Evolutionary conservation across 2,888 invertebrate species (phyloP), one percentile per base, ranked within the genome.

Genomic region (Zygothrica quintamaculata): DNA sequence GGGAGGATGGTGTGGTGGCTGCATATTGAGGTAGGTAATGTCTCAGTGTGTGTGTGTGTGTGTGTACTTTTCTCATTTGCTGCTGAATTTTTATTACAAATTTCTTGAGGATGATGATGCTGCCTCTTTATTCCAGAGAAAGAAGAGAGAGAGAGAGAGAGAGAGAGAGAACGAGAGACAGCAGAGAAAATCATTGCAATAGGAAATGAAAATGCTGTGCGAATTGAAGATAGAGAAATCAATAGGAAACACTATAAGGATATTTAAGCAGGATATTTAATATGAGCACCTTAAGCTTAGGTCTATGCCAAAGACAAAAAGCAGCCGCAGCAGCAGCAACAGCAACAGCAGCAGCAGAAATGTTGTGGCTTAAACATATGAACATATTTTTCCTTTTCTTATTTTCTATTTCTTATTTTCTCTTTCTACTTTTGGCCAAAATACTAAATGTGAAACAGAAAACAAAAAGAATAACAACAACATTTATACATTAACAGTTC

Each of bases 51-150:
- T 77, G 69, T 70, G 58, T 70, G 66, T 79, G 62, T 42, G 48
- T 55, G 69, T 77, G 69, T 70, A 60, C 72, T 68, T 79, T 87
- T 78, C 74, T 78, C 75, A 85, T 88, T 87, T 87, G 82, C 85
- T 80, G 72, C 67, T 87, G 86, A 84, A 86, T 87, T 88, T 88
- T 87, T 84, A 80, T 82, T 82, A 79, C 77, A 87, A 82, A 88
- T 82, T 88, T 81, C 78, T 77, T 77, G 73, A 68, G 73, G 84
- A 74, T 76, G 77, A 67, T 74, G 66, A n/a, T n/a, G n/a, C n/a
- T n/a, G n/a, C n/a, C n/a, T n/a, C n/a, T n/a, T n/a, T n/a, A n/a
- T n/a, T n/a, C n/a, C n/a, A n/a, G n/a, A n/a, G 64, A 43, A 58
- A 72, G 53, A 62, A 47, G 70, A 61, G 46, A n/a, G n/a, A n/a